Evolutionary conservation across 2,113 vertebrate species (phyloP).

Genomic region (Gallinago undulata): DNA sequence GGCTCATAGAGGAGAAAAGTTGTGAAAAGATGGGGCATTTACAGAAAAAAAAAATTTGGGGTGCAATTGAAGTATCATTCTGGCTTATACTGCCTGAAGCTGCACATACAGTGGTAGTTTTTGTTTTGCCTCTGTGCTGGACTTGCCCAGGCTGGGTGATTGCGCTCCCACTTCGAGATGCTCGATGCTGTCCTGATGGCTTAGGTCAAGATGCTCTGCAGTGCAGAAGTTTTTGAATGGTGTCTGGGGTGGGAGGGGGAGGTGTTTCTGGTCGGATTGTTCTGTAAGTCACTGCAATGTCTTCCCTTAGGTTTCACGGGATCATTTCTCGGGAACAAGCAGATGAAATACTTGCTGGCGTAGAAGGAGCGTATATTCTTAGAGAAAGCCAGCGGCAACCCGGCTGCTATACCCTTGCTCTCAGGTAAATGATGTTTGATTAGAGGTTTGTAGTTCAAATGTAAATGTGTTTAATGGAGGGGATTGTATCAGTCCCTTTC

Average conservation of each 20-base stretch:
- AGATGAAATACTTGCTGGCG: conserved; percentile 85
- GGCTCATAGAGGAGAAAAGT: not conserved
- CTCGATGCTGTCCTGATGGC: not conserved
- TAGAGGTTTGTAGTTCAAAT: not conserved
- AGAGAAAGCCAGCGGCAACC: conserved; percentile 96
- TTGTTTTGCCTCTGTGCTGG: not conserved
- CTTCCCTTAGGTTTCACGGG: conserved; percentile 88
- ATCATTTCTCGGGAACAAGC: conserved; percentile 94
- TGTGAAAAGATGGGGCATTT: not conserved
- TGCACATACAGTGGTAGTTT: not conserved
- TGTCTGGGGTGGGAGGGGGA: not conserved
- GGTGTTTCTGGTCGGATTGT: not conserved
- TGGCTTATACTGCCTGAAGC: not conserved
- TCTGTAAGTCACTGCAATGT: not conserved
- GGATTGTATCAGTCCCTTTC: not conserved
- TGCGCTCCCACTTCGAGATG: not conserved
- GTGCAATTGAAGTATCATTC: not conserved
- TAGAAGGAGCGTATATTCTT: conserved; percentile 95
- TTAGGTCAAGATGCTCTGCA: rapidly evolving
- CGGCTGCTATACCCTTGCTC: conserved; percentile 92
- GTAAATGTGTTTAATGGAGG: not conserved
- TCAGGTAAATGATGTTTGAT: conserved; percentile 79
- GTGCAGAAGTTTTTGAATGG: not conserved
- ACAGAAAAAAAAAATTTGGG: not conserved
- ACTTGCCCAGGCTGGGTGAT: not conserved